phyloP scores from a whole-genome alignment of 2,797 vertebrate species.

The Clarias pachynema region DNA sequence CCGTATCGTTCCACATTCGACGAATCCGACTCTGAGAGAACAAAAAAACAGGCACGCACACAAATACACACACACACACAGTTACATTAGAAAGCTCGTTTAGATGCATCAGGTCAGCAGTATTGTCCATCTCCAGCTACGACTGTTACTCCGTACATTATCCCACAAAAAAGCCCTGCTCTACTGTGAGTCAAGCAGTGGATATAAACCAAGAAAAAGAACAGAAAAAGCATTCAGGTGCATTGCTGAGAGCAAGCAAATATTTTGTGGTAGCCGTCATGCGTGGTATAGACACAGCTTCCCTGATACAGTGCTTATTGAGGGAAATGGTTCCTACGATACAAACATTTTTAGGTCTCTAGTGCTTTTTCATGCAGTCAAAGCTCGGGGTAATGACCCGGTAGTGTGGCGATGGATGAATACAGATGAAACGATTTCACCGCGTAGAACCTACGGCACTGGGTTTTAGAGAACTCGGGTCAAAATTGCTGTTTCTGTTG shows the following conservation, averaged over 20 bases:
- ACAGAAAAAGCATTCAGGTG: conserved; percentile 17
- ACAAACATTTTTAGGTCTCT: background rate
- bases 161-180: background rate
- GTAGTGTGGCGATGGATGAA: background rate
- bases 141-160: conserved; percentile 16
- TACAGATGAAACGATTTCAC: background rate
- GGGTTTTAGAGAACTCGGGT: background rate
- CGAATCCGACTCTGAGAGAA: conserved; percentile 91
- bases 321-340: conserved; percentile 7
- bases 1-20: conserved; percentile 99
- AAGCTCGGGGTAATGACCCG: conserved; percentile 15
- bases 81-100: background rate
- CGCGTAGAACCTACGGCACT: background rate
- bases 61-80: background rate
- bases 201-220: conserved; percentile 2
- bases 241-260: background rate
- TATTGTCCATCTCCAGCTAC: background rate
- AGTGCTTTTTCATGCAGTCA: conserved; percentile 29
- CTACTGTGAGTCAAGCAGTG: conserved; percentile 14
- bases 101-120: background rate
- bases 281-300: conserved; percentile 4
- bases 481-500: background rate
- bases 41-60: background rate
- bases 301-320: conserved; percentile 11
- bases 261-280: background rate